Evolutionary conservation across 2,888 invertebrate genomes (phyloP).

Genomic region (Erebia epiphron): DNA sequence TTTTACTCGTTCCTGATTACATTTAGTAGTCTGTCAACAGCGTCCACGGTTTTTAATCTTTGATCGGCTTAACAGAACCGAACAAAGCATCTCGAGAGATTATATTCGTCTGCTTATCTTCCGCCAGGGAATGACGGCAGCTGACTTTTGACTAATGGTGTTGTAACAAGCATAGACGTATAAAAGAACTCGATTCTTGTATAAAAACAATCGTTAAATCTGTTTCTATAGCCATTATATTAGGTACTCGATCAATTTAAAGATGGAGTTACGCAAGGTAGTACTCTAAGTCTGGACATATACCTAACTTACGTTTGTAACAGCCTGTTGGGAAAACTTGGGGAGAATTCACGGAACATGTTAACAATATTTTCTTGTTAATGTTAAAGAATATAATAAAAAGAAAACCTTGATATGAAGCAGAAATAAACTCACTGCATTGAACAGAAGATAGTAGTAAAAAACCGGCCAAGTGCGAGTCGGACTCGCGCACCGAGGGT

Average conservation of each 20-base stretch:
- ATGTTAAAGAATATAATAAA: too few relatives aligned
- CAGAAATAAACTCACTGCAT: too few relatives aligned
- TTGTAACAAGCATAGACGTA: constrained; percentile 36
- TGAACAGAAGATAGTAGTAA: too few relatives aligned
- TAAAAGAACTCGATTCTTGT: neutral
- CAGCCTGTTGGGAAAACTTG: neutral
- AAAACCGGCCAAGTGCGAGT: too few relatives aligned
- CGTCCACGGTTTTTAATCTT: constrained; percentile 15
- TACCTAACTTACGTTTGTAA: neutral
- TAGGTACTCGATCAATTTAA: neutral
- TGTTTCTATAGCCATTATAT: neutral
- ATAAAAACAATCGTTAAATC: neutral
- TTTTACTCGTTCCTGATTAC: constrained; percentile 15
- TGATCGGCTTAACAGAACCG: constrained; percentile 20
- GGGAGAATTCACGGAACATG: neutral
- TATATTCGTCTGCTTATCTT: constrained; percentile 26
- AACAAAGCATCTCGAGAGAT: constrained; percentile 31
- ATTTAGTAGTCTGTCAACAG: constrained; percentile 25
- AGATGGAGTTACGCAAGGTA: constrained; percentile 2
- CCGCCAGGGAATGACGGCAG: constrained; percentile 29
- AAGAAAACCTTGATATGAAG: neutral
- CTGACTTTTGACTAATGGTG: constrained; percentile 36
- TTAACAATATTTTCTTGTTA: neutral
- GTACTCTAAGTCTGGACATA: neutral
- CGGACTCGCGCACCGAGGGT: too few relatives aligned